Conservation (phyloP, 2,797 vertebrate species). For the Tragopan temminckii region DNA sequence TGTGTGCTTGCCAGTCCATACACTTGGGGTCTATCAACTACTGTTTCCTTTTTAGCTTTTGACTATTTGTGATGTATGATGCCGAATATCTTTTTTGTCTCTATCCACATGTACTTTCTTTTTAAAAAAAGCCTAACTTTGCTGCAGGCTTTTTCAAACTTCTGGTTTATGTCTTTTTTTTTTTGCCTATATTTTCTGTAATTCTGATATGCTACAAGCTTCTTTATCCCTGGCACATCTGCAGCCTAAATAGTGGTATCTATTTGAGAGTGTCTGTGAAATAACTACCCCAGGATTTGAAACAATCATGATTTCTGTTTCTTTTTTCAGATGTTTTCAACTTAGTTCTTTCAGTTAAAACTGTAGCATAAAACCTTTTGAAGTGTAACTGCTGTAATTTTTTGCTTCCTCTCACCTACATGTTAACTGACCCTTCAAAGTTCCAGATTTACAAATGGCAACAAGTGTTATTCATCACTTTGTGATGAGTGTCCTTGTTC, state of each 20-base stretch:
- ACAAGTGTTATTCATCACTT: background rate
- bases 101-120: background rate
- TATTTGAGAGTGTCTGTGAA: background rate
- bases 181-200: background rate
- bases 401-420: background rate
- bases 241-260: background rate
- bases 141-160: background rate
- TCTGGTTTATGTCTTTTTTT: background rate
- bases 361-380: background rate
- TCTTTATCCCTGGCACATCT: background rate
- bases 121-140: background rate
- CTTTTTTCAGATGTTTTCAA: background rate
- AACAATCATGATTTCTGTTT: background rate
- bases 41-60: slow-evolving; percentile 36
- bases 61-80: background rate
- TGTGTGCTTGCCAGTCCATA: background rate
- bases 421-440: background rate
- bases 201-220: background rate
- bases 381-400: background rate
- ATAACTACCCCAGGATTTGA: background rate
- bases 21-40: background rate
- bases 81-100: slow-evolving; percentile 1
- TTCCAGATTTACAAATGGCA: background rate
- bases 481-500: background rate
- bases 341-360: background rate